Percentiles rank a stretch among this genome's conserved stretches.
Conservation (phyloP, 1,140 invertebrate genomes). For the Leptinotarsa undecemlineata region DNA sequence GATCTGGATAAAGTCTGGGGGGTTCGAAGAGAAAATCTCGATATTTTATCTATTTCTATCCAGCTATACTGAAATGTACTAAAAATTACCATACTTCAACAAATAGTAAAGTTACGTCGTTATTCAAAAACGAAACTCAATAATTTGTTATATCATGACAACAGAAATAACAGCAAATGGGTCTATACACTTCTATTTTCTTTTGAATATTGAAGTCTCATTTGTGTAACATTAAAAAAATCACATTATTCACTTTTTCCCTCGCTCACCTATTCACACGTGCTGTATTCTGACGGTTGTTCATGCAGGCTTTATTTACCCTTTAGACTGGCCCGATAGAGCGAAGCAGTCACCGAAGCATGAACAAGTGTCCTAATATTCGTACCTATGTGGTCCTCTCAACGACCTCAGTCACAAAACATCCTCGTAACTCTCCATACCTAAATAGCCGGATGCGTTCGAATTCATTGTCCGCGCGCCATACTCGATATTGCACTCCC, state of each 20-base stretch:
- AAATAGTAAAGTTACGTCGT: too few relatives aligned
- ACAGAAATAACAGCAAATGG: too few relatives aligned
- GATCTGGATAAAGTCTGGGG: too few relatives aligned
- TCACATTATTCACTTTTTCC: background rate
- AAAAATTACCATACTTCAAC: too few relatives aligned
- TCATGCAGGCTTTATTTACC: background rate
- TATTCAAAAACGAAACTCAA: too few relatives aligned
- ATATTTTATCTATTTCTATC: too few relatives aligned
- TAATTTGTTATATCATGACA: too few relatives aligned
- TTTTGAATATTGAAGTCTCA: too few relatives aligned
- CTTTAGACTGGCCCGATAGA: background rate
- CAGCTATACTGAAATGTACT: too few relatives aligned
- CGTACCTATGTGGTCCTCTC: slow-evolving; percentile 32
- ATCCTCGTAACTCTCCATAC: background rate
- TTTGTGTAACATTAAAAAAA: too few relatives aligned
- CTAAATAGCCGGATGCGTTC: slow-evolving; percentile 12
- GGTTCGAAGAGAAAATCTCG: too few relatives aligned
- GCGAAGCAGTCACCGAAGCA: background rate
- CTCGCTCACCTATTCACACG: background rate
- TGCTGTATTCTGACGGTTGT: slow-evolving; percentile 6
- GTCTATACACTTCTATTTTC: too few relatives aligned
- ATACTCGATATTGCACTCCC: slow-evolving; percentile 4
- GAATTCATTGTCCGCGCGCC: background rate
- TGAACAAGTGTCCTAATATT: slow-evolving; percentile 34
- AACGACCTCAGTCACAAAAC: slow-evolving; percentile 22